Evolutionary conservation across 2,113 vertebrate genomes (phyloP).

Genomic region (Drymodes brunneopygia): DNA sequence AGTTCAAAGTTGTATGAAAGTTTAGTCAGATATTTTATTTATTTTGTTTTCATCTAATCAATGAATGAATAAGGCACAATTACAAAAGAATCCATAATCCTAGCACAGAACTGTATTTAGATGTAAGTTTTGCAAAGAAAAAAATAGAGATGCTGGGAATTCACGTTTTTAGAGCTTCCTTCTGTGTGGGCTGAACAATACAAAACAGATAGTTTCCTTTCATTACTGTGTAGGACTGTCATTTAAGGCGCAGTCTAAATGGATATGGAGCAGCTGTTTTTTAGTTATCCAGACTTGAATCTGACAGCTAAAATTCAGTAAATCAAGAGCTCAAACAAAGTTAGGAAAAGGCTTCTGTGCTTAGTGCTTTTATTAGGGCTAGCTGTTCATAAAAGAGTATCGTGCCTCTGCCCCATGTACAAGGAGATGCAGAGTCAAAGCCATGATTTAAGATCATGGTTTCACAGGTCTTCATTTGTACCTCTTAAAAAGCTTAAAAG

Average conservation of each 20-base stretch:
- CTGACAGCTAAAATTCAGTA: not conserved
- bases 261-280: not conserved
- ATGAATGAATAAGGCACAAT: not conserved
- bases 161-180: not conserved
- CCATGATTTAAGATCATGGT: constrained; percentile 10
- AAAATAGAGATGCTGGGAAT: not conserved
- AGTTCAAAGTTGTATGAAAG: not conserved
- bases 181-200: constrained; percentile 13
- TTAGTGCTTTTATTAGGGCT: not conserved
- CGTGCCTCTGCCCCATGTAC: not conserved
- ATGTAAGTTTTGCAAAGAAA: not conserved
- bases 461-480: not conserved
- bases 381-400: not conserved
- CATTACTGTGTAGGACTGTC: not conserved
- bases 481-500: constrained; percentile 10
- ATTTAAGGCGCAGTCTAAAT: constrained; percentile 11
- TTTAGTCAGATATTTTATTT: not conserved
- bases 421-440: constrained; percentile 43
- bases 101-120: not conserved
- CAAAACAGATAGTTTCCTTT: not conserved
- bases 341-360: constrained; percentile 12
- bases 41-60: not conserved
- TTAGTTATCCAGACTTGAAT: not conserved
- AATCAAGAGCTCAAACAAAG: not conserved
- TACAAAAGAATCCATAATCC: not conserved